phyloP scores from a whole-genome alignment of 2,797 vertebrate genomes.

The Parauchenoglanis ngamensis region DNA sequence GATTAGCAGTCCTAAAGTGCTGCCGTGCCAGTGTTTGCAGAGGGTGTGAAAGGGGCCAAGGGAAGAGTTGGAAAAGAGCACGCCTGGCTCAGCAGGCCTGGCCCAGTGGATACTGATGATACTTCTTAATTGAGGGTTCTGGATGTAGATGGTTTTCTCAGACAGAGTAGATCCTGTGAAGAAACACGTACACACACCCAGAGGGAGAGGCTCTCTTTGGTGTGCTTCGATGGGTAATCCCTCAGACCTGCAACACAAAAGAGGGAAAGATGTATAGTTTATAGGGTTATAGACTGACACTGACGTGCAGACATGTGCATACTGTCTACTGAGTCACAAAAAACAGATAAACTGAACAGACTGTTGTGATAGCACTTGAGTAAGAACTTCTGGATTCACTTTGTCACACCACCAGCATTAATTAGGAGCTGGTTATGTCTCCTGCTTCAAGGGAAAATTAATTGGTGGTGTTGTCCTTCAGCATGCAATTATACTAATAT shows the following conservation, averaged over 20 bases:
- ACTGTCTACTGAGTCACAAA: background rate
- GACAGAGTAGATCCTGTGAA: conserved; percentile 14
- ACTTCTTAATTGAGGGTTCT: background rate
- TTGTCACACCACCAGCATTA: conserved; percentile 6
- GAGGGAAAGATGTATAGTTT: conserved; percentile 31
- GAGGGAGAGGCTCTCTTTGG: conserved; percentile 24
- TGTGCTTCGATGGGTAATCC: conserved; percentile 20
- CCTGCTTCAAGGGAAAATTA: conserved; percentile 37
- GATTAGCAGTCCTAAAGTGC: conserved; percentile 69
- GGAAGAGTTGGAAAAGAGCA: conserved; percentile 1
- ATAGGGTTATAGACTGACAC: conserved; percentile 4
- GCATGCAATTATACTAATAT: conserved; percentile 42
- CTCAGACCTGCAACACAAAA: conserved; percentile 52
- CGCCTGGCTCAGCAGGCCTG: conserved; percentile 6
- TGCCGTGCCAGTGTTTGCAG: conserved; percentile 51
- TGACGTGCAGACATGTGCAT: background rate
- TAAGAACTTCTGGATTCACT: conserved; percentile 16
- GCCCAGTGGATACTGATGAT: conserved; percentile 1
- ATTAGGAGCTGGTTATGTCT: conserved; percentile 36
- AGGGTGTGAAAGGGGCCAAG: background rate
- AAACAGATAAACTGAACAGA: background rate
- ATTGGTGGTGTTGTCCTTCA: conserved; percentile 35
- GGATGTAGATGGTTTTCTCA: conserved; percentile 27
- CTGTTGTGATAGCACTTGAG: background rate
- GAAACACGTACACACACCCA: conserved; percentile 6